These are phyloP conservation scores for Mactromeris polynyma DNA, from an alignment of 2,888 invertebrate species.

Conservation along the genomic window DNA sequence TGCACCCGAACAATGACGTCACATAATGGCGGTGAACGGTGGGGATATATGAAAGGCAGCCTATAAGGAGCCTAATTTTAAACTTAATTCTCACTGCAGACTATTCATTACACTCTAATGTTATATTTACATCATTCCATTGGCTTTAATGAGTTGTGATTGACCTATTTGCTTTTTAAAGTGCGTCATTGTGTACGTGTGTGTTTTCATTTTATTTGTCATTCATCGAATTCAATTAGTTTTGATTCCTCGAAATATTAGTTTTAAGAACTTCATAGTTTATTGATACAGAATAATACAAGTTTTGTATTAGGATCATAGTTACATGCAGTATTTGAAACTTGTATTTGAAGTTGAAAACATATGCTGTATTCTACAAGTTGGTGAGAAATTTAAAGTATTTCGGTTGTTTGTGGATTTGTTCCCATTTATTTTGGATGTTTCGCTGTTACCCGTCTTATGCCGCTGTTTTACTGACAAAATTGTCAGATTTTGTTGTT, in stretches of 20 bases:
- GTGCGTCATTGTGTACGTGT: neutral
- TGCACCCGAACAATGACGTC: neutral
- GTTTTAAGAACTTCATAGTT: too few relatives aligned
- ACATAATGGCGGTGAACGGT: neutral
- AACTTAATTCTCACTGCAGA: neutral
- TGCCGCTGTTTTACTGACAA: too few relatives aligned
- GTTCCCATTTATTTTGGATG: too few relatives aligned
- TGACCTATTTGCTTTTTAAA: neutral
- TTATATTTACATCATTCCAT: neutral
- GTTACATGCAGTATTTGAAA: too few relatives aligned
- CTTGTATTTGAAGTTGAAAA: too few relatives aligned
- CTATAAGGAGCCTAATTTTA: conserved; percentile 13
- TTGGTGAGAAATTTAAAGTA: too few relatives aligned
- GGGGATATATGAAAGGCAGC: neutral
- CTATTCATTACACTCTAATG: neutral
- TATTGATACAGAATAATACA: too few relatives aligned
- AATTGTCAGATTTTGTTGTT: too few relatives aligned
- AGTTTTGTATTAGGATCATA: too few relatives aligned
- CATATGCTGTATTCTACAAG: too few relatives aligned
- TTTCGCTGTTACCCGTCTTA: too few relatives aligned
- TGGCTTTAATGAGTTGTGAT: neutral
- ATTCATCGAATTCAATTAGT: neutral
- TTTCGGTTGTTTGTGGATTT: too few relatives aligned
- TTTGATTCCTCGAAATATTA: neutral
- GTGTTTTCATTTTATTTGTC: neutral